These are phyloP conservation scores for Acanthurus lineatus DNA, from an alignment of 2,797 vertebrate species.

Conservation along the genomic window DNA sequence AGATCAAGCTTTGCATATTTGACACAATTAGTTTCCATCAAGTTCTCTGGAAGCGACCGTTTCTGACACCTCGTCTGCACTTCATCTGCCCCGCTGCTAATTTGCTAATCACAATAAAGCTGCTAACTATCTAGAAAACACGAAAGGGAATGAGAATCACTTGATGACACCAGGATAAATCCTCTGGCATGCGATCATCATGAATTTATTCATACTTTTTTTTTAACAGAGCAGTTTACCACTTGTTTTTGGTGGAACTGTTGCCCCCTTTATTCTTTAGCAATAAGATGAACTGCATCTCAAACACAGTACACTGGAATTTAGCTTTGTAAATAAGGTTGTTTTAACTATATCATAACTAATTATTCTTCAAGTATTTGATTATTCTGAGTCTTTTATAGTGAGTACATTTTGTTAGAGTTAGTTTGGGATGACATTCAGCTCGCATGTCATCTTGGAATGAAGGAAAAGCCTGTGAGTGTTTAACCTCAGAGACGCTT, in stretches of 20 bases:
- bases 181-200: constrained; percentile 55
- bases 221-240: constrained; percentile 30
- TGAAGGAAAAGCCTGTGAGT: constrained; percentile 6
- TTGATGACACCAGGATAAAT: constrained; percentile 53
- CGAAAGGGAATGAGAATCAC: constrained; percentile 50
- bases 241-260: constrained; percentile 13
- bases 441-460: constrained; percentile 38
- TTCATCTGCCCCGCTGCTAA: constrained; percentile 64
- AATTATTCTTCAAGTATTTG: not conserved
- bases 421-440: constrained; percentile 14
- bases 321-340: constrained; percentile 5
- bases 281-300: constrained; percentile 27
- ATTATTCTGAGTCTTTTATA: not conserved
- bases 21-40: constrained; percentile 47
- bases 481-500: constrained; percentile 32
- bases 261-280: constrained; percentile 19
- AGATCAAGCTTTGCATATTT: constrained; percentile 52
- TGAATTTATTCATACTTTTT: constrained; percentile 43
- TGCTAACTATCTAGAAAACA: constrained; percentile 52
- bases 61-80: constrained; percentile 58
- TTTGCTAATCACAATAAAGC: constrained; percentile 71
- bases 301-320: not conserved
- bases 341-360: constrained; percentile 5
- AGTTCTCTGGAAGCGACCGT: constrained; percentile 48
- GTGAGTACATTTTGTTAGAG: not conserved